Evolutionary conservation across 2,113 vertebrate genomes (phyloP).

Genomic region (Atlantisia rogersi): DNA sequence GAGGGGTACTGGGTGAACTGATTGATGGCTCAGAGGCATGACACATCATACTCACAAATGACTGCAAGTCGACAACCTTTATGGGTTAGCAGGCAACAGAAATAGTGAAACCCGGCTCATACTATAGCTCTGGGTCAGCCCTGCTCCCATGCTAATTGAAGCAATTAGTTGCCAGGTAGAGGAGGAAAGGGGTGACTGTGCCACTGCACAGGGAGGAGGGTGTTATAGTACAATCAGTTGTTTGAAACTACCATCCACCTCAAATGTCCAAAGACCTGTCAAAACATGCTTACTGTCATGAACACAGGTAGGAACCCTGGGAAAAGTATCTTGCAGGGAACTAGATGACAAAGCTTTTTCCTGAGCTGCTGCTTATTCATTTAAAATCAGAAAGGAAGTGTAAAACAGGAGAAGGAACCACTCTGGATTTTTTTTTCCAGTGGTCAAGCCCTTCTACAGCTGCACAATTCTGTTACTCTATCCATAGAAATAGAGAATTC

Average conservation of each 20-base stretch:
- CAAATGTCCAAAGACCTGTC: neutral
- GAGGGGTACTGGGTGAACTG: neutral
- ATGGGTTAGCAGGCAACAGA: neutral
- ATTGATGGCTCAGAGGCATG: neutral
- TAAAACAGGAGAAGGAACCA: neutral
- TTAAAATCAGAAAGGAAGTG: neutral
- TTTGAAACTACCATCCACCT: neutral
- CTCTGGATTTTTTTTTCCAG: neutral
- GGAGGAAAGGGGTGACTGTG: neutral
- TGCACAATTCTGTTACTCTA: neutral
- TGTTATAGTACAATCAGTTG: neutral
- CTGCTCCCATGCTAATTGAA: rapidly evolving
- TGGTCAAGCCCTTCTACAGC: neutral
- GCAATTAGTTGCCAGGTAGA: neutral
- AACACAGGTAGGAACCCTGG: neutral
- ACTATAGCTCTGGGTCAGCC: neutral
- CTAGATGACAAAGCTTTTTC: neutral
- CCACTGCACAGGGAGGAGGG: neutral
- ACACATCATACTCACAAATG: no score
- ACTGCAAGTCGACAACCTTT: neutral
- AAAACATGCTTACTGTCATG: neutral
- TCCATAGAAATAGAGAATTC: neutral
- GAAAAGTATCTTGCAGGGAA: neutral
- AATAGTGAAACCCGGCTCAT: neutral
- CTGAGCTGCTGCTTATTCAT: neutral